phyloP scores from a whole-genome alignment of 1,140 invertebrate genomes.

The Stratiolaelaps scimitus region DNA sequence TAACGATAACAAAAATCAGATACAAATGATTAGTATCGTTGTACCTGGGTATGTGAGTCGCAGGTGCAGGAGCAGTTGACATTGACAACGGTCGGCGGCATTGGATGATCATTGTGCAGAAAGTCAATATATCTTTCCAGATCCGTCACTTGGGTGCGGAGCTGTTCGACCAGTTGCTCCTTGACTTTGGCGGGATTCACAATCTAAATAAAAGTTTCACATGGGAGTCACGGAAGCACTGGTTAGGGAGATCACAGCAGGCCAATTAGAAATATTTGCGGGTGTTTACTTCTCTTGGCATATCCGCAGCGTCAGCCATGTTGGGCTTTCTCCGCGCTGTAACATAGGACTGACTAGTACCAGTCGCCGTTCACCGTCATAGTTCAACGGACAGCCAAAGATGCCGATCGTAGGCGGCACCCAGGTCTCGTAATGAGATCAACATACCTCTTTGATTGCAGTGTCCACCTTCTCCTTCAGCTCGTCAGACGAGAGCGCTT shows the following conservation, averaged over 20 bases:
- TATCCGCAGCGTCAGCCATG: too few species aligned
- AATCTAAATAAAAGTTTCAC: constrained; percentile 60
- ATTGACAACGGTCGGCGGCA: neutral
- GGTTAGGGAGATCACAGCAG: too few species aligned
- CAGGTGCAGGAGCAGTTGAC: constrained; percentile 23
- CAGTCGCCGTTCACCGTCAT: too few species aligned
- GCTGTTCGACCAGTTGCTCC: constrained; percentile 79
- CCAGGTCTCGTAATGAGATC: too few species aligned
- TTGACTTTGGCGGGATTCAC: constrained; percentile 90
- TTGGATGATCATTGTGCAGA: constrained; percentile 56
- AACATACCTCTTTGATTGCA: constrained; percentile 53
- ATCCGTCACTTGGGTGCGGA: constrained; percentile 92
- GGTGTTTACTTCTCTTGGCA: too few species aligned
- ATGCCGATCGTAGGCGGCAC: too few species aligned
- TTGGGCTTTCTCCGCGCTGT: too few species aligned
- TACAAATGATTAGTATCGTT: neutral
- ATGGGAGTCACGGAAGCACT: too few species aligned
- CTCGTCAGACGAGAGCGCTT: constrained; percentile 57
- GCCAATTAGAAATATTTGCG: too few species aligned
- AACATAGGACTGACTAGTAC: too few species aligned
- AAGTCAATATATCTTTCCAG: constrained; percentile 93
- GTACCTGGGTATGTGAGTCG: constrained; percentile 22
- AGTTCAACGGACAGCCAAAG: too few species aligned
- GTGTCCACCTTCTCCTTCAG: constrained; percentile 61
- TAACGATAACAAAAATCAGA: neutral